Percentiles rank a stretch among this genome's conserved stretches.
Conservation (phyloP, 2,113 vertebrate species). For the Brachyistius frenatus region DNA sequence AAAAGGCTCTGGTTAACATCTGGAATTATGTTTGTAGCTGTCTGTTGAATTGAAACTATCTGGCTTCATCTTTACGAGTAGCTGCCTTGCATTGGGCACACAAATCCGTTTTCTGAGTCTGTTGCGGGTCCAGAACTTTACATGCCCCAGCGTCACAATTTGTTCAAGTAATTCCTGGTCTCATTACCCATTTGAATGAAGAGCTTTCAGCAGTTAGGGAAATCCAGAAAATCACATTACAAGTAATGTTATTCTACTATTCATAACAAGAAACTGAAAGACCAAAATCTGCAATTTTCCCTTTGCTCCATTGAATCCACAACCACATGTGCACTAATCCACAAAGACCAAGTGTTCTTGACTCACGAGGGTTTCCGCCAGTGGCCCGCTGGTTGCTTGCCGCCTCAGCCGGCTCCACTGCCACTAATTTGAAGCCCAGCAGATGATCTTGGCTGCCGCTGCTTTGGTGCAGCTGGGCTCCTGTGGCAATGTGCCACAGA, state of each 20-base stretch:
- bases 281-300: constrained; percentile 38
- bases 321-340: constrained; percentile 58
- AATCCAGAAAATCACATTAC: background rate
- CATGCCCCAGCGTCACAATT: constrained; percentile 1
- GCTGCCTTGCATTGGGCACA: constrained; percentile 14
- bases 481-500: constrained; percentile 64
- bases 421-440: constrained; percentile 50
- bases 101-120: constrained; percentile 13
- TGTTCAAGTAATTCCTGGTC: background rate
- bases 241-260: background rate
- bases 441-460: constrained; percentile 69
- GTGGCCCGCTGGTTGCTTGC: constrained; percentile 40
- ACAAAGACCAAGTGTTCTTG: constrained; percentile 56
- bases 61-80: constrained; percentile 48
- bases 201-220: constrained; percentile 4
- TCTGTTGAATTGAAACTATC: constrained; percentile 53
- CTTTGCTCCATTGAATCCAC: constrained; percentile 46
- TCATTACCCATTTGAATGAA: constrained; percentile 10
- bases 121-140: background rate
- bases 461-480: constrained; percentile 70
- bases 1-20: constrained; percentile 66
- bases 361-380: constrained; percentile 57
- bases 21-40: constrained; percentile 64
- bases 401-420: constrained; percentile 29
- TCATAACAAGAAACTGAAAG: constrained; percentile 17